These are phyloP conservation scores for Epinotia brunnichana DNA, from an alignment of 2,888 invertebrate species.

Conservation along the genomic window DNA sequence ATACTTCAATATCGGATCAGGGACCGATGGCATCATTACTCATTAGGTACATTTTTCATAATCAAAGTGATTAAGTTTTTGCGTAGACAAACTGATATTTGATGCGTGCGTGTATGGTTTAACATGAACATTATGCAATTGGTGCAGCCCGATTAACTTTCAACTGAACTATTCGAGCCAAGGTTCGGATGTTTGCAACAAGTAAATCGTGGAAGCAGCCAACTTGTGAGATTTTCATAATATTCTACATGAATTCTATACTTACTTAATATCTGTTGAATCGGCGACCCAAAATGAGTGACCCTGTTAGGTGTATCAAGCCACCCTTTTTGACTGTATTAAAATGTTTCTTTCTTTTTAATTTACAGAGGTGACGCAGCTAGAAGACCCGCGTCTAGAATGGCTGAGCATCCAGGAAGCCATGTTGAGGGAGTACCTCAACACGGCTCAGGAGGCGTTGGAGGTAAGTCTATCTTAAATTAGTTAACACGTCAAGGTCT, in stretches of 20 bases:
- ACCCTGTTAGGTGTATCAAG: no score
- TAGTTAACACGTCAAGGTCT: not conserved
- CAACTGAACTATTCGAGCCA: conserved; percentile 54
- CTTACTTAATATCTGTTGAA: no score
- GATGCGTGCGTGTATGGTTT: conserved; percentile 46
- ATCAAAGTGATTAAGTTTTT: not conserved
- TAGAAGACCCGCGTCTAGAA: conserved; percentile 98
- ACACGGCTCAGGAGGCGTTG: conserved; percentile 97
- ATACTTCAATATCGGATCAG: no score
- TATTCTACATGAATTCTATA: not conserved
- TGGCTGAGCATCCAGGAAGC: conserved; percentile 98
- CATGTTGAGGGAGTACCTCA: conserved; percentile 98
- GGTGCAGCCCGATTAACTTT: conserved; percentile 52
- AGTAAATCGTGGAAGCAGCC: not conserved
- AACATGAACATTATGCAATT: conserved; percentile 51
- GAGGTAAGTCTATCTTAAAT: conserved; percentile 85
- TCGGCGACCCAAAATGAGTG: no score
- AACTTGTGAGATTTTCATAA: not conserved
- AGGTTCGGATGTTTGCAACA: conserved; percentile 46
- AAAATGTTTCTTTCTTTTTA: conserved; percentile 45
- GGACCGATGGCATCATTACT: not conserved
- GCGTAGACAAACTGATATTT: conserved; percentile 21
- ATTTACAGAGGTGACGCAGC: conserved; percentile 94
- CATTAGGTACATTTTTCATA: no score
- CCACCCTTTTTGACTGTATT: not conserved